Percentiles rank a stretch among this genome's conserved stretches.
phyloP scores from a whole-genome alignment of 1,140 invertebrate genomes.

The Lerema accius region DNA sequence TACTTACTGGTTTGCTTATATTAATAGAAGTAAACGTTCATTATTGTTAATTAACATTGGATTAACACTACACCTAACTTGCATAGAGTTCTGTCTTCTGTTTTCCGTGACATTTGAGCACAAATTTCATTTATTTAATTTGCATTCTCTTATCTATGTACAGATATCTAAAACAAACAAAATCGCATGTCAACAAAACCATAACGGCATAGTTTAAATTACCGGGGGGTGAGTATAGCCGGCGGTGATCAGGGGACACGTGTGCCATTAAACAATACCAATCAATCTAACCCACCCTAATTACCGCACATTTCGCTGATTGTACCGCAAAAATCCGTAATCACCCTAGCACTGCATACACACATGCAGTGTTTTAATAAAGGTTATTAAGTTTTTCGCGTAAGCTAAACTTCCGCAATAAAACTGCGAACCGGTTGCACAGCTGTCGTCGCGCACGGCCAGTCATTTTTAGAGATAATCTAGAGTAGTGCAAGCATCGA shows the following conservation, averaged over 20 bases:
- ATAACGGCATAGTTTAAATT: too few relatives aligned
- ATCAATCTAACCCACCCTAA: neutral
- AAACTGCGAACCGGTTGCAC: conserved; percentile 24
- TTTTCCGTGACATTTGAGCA: too few relatives aligned
- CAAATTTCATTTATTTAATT: too few relatives aligned
- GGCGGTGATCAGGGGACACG: neutral
- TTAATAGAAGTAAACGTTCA: too few relatives aligned
- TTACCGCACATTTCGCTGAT: neutral
- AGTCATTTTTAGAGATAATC: conserved; percentile 23
- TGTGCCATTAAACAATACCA: neutral
- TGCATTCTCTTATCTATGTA: too few relatives aligned
- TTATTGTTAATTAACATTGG: too few relatives aligned
- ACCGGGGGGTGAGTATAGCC: too few relatives aligned
- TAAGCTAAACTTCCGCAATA: conserved; percentile 27
- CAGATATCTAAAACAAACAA: too few relatives aligned
- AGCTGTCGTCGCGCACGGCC: conserved; percentile 9
- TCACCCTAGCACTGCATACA: conserved; percentile 8
- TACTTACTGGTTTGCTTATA: too few relatives aligned
- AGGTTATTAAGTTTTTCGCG: conserved; percentile 21
- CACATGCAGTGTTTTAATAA: conserved; percentile 12
- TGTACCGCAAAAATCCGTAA: conserved; percentile 5
- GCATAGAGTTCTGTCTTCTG: too few relatives aligned
- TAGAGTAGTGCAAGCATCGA: neutral
- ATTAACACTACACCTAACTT: too few relatives aligned
- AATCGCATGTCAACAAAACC: too few relatives aligned